Evolutionary conservation across 1,140 invertebrate genomes (phyloP), one percentile per base, ranked within the genome.

Genomic region (Papilio machaon): DNA sequence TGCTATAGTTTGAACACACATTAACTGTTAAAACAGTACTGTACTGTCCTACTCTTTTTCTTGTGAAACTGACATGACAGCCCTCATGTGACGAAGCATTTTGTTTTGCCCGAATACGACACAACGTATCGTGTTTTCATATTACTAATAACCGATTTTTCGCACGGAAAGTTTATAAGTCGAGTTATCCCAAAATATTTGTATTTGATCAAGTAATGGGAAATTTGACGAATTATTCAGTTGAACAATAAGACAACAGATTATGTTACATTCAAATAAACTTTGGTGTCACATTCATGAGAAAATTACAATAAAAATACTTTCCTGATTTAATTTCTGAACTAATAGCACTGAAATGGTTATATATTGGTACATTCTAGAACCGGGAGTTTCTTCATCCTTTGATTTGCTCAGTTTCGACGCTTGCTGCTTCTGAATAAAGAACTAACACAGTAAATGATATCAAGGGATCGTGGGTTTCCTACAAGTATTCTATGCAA

Each of bases 31-130:
- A 58, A 58, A 58, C n/a, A 58, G 54, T 58, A 58, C 7, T 58
- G 17, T n/a, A 7, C 52, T 54, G 8, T 58, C 54, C 54, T 13
- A 49, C 15, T 52, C 38, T 43, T 30, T 30, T 30, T 43, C 38
- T 43, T 43, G 38, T 43, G 38, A 43, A 43, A 43, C 38, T 43
- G 4, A 43, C 4, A 13, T 49, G 47, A 52, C 43, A 43, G 15
- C 38, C 38, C 38, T n/a, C 58, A n/a, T 52, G 67, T 78, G 80
- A 82, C 80, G 76, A 80, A 83, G 74, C 74, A 23, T 38, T 75
- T 46, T 80, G 79, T 80, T 73, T 82, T 82, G 74, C 11, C 80
- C 70, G 75, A 79, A 67, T 30, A 67, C 64, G 64, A 35, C 64
- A 70, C 30, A 70, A 70, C 30, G 64, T 70, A 38, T 38, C 64